Evolutionary conservation across 2,888 invertebrate species (phyloP).

Genomic region (Amiota minor): DNA sequence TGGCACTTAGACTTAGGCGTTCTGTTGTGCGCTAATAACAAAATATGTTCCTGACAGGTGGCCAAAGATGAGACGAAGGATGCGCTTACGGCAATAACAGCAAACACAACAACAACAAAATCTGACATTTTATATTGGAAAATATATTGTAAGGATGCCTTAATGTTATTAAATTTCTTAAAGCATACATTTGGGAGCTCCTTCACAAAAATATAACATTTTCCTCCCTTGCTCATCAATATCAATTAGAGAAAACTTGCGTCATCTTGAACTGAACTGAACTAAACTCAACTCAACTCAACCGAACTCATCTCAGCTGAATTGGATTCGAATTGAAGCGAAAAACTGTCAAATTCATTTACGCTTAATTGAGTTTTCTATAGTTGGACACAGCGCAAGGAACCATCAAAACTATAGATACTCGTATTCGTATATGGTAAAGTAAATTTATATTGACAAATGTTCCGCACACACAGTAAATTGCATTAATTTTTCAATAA

Average conservation of each 20-base stretch:
- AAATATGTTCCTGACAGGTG: conserved; percentile 65
- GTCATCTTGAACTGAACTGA: conserved; percentile 1
- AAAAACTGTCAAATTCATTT: conserved; percentile 56
- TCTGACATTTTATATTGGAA: conserved; percentile 58
- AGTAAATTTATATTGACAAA: conserved; percentile 21
- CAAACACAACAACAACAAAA: conserved; percentile 6
- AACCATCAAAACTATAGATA: not conserved
- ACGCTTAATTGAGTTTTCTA: conserved; percentile 56
- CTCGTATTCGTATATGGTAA: not conserved
- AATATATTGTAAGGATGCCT: not conserved
- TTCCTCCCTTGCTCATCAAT: conserved; percentile 46
- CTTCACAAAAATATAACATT: not conserved
- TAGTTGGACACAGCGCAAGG: not conserved
- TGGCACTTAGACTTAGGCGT: conserved; percentile 38
- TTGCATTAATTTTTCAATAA: conserved; percentile 68
- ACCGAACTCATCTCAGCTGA: not conserved
- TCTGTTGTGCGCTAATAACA: conserved; percentile 52
- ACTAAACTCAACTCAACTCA: too few species aligned
- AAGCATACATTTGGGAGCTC: conserved; percentile 45
- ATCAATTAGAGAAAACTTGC: conserved; percentile 41
- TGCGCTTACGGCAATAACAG: conserved; percentile 6
- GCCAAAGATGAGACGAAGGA: conserved; percentile 37
- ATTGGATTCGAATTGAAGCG: not conserved
- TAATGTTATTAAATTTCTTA: conserved; percentile 31
- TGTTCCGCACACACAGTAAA: conserved; percentile 34